Evolutionary conservation across 2,113 vertebrate species (phyloP).

Genomic region (Sciurus niger): DNA sequence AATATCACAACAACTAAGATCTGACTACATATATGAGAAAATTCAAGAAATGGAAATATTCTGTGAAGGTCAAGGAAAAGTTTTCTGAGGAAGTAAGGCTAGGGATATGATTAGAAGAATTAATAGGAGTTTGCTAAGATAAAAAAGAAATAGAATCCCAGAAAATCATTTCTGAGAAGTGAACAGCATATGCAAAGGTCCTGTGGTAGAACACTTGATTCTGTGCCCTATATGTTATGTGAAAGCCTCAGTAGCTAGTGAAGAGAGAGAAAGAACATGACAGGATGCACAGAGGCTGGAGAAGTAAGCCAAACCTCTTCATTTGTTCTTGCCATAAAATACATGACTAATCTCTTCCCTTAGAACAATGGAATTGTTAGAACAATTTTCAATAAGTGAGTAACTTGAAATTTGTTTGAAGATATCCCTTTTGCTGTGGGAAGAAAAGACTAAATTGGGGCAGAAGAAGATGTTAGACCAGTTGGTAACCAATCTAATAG

Average conservation of each 20-base stretch:
- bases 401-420: background rate
- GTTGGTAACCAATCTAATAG: background rate
- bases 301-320: background rate
- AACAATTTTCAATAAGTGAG: background rate
- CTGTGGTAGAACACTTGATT: background rate
- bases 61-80: background rate
- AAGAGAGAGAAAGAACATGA: background rate
- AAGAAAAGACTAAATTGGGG: background rate
- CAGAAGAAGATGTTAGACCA: background rate
- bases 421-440: background rate
- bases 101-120: background rate
- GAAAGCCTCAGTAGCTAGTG: background rate
- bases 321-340: background rate
- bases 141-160: conserved; percentile 1
- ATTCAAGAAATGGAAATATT: conserved; percentile 15
- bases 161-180: background rate
- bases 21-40: background rate
- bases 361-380: background rate
- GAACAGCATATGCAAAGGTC: background rate
- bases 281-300: background rate
- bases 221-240: background rate
- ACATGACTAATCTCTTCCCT: background rate
- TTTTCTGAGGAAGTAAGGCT: background rate
- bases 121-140: background rate
- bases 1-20: background rate